Evolutionary conservation across 2,113 vertebrate species (phyloP).

Genomic region (Neofelis nebulosa): DNA sequence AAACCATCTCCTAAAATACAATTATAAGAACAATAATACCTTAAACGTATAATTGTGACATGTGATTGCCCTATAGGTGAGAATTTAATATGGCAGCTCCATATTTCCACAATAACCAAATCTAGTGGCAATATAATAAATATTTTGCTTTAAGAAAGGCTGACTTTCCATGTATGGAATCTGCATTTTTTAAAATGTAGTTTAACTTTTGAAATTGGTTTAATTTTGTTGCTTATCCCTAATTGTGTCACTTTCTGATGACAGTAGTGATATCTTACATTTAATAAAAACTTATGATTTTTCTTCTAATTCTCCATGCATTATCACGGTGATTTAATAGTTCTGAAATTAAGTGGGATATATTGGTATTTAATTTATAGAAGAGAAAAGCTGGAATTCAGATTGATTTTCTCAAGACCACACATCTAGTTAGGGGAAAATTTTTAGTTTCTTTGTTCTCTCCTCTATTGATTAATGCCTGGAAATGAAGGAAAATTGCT

Average conservation of each 20-base stretch:
- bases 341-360: background rate
- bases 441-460: background rate
- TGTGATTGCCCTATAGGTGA: background rate
- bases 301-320: background rate
- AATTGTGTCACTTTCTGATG: background rate
- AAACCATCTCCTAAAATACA: background rate
- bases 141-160: background rate
- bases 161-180: background rate
- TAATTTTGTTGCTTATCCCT: background rate
- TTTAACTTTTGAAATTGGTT: constrained; percentile 1
- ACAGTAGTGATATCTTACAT: background rate
- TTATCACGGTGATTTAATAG: background rate
- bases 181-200: background rate
- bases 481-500: background rate
- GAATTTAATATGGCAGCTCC: background rate
- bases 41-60: background rate
- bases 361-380: background rate
- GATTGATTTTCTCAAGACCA: background rate
- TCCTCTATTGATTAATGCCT: background rate
- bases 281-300: background rate
- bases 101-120: background rate
- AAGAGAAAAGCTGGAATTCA: background rate
- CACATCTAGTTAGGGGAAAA: background rate
- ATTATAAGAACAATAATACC: background rate
- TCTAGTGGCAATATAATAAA: background rate